Base-by-base conservation (phyloP, 2,797 vertebrate species). In the Moxostoma hubbsi region DNA sequence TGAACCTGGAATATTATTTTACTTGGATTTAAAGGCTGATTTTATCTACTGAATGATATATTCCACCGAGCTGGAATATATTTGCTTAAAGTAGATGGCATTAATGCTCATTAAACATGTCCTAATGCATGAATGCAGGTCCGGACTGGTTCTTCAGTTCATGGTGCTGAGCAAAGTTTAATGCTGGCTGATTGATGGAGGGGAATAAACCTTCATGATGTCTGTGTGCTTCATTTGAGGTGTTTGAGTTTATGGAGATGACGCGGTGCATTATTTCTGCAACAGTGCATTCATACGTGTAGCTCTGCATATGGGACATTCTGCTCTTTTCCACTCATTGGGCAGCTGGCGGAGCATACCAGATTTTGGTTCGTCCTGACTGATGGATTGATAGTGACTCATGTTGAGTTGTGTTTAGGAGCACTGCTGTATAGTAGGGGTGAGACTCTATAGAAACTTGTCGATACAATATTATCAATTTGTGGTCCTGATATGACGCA, bases 241-340 rank as follows among this genome's bases (percentile, higher is more conserved):
- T 6, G n/a, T 13, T 12, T 8, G 45, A 50, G 8, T 46, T 15
- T 47, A 1, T 9, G 0, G 9, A 47, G 36, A 13, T 55, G 49
- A 64, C 15, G 9, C 43, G 11, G 12, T 8, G 58, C 49, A 7
- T 70, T 70, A 13, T 77, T 69, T 77, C 75, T 69, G 55, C 57
- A 53, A 57, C 15, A 57, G 24, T 62, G 75, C 76, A 63, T 50
- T 72, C 68, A 72, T 59, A 57, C 16, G 1, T 68, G 65, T 4
- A 5, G 46, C 58, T 55, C 10, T 57, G 77, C 75, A 62, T 55
- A 69, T 77, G 65, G 55, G 49, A n/a, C 57, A 13, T 77, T 77
- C 66, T 72, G 59, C 51, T 79, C 68, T 47, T 79, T 79, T 63
- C 68, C 11, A 7, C 61, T 63, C 11, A 9, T 57, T 36, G 45